phyloP scores from a whole-genome alignment of 1,140 invertebrate genomes.

The Choristoneura fumiferana region DNA sequence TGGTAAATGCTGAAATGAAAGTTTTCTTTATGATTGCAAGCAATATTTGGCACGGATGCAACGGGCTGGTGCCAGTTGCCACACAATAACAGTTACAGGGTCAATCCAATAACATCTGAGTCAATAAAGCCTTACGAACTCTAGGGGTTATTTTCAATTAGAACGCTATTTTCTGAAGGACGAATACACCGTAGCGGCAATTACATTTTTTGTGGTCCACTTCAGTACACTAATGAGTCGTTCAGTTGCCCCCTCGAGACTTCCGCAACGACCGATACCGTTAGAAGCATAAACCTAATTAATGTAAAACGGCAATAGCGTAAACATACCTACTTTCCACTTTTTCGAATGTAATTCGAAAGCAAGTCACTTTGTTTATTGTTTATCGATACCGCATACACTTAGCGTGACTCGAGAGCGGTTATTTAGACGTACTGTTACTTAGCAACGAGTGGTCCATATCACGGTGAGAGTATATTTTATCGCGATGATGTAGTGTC shows the following conservation, averaged over 20 bases:
- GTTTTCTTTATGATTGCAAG: background rate
- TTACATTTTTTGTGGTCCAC: slow-evolving; percentile 60
- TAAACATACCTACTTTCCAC: slow-evolving; percentile 39
- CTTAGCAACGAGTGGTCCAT: no score
- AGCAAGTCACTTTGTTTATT: slow-evolving; percentile 33
- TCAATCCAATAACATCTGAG: slow-evolving; percentile 6
- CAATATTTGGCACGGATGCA: background rate
- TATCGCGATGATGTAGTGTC: no score
- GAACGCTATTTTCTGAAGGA: background rate
- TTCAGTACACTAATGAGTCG: slow-evolving; percentile 57
- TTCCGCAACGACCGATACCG: slow-evolving; percentile 33
- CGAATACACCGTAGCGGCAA: slow-evolving; percentile 36
- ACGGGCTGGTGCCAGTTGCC: background rate
- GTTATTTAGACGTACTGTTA: no score
- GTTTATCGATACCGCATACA: slow-evolving; percentile 29
- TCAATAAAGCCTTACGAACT: background rate
- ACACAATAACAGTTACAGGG: background rate
- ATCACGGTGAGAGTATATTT: no score
- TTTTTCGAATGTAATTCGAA: slow-evolving; percentile 34
- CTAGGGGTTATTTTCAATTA: background rate
- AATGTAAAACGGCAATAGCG: slow-evolving; percentile 44
- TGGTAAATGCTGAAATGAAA: background rate
- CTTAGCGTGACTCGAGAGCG: no score
- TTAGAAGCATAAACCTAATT: slow-evolving; percentile 54
- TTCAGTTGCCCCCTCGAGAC: slow-evolving; percentile 27